These are phyloP conservation scores for Coracias cyanogaster DNA, from an alignment of 2,797 vertebrate species.

Conservation along the genomic window DNA sequence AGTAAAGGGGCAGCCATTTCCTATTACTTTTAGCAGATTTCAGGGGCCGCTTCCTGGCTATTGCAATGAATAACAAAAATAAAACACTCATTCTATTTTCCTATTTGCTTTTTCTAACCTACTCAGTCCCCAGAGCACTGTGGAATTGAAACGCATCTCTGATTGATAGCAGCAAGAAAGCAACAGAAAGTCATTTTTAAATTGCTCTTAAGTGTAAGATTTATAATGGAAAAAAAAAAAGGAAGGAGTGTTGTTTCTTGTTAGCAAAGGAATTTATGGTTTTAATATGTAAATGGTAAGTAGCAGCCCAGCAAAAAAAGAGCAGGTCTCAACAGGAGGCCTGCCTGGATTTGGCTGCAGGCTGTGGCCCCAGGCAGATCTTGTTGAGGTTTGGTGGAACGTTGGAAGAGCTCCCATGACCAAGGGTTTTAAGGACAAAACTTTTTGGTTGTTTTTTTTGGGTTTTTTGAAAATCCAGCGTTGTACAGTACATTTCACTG, in stretches of 20 bases:
- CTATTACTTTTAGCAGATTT: slow-evolving; percentile 26
- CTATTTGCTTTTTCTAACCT: slow-evolving; percentile 32
- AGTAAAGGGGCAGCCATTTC: slow-evolving; percentile 17
- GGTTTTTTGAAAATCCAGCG: neutral
- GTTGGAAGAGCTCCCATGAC: neutral
- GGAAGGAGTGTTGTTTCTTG: neutral
- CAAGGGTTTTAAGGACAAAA: neutral
- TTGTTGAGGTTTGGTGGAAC: neutral
- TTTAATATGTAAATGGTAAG: neutral
- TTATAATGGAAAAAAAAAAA: neutral
- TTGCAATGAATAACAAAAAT: slow-evolving; percentile 19
- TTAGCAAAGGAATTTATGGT: neutral
- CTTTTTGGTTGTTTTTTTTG: neutral
- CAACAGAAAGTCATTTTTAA: neutral
- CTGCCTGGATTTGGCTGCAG: neutral
- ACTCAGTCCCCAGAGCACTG: neutral
- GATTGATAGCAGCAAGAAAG: slow-evolving; percentile 14
- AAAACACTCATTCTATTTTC: slow-evolving; percentile 41
- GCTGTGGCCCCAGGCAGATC: neutral
- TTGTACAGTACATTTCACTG: neutral
- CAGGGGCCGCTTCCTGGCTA: slow-evolving; percentile 22
- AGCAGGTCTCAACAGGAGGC: neutral
- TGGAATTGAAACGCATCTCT: slow-evolving; percentile 22
- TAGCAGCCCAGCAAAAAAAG: neutral
- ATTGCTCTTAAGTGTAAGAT: neutral